Base-by-base conservation (phyloP, 2,113 vertebrate species). In the Coracopsis vasa region DNA sequence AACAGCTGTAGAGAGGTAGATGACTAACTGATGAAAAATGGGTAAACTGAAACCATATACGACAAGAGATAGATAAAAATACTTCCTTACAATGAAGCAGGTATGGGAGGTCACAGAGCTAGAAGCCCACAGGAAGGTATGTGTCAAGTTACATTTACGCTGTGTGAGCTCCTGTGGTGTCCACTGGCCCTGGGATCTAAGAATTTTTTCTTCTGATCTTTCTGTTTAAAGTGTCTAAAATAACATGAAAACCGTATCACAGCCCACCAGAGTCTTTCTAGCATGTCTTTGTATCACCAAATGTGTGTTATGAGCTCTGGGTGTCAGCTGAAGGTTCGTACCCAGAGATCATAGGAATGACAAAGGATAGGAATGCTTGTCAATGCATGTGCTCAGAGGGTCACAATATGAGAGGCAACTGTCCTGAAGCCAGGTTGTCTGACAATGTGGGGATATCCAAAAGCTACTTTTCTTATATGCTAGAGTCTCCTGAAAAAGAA, bases 391-490 rank as follows among this genome's bases (percentile, higher is more conserved):
- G 60, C 56, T 37, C 44, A 80, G 54, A 41, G 18, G 42, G 29
- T 44, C 56, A 35, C 0, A 2, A 33, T 27, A 51, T 23, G 39
- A 29, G 18, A 51, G 54, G 17, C 71, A 83, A 15, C 1, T 0
- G 0, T 12, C 41, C 14, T 2, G 9, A 65, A 56, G 67, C 11
- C 47, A 75, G 51, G 20, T 3, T 47, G 11, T 39, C 48, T 58
- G 37, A 58, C 0, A 3, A 53, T 53, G 37, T 25, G 37, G 2
- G n/a, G 16, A 25, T 25, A 28, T 4, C 17, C 25, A 58, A 91
- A 83, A 86, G 24, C 3, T 54, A 37, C 28, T 77, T 48, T 37
- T 70, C 54, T 86, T 33, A 48, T 19, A 13, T 11, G 53, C 20
- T 21, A 44, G 62, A 31, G 37, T 69, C 11, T 56, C 29, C 33